Base-by-base conservation (phyloP, 2,797 vertebrate species). In the Megaceryle alcyon region DNA sequence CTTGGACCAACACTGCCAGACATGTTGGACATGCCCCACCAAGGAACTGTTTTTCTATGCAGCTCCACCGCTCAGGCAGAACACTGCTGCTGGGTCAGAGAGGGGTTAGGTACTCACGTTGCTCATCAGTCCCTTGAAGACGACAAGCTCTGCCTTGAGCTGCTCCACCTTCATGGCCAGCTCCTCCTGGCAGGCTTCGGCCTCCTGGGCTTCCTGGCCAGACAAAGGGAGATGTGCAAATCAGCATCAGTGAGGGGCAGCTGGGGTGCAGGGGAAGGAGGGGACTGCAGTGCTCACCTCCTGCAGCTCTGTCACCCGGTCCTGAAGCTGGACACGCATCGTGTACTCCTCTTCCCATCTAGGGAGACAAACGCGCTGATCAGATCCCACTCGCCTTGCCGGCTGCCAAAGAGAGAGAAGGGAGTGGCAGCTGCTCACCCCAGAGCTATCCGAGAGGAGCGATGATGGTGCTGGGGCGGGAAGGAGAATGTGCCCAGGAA, bases 321-420 rank as follows among this genome's bases (percentile, higher is more conserved):
- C 99, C 44, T 99, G 98, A 94, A 99, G 98, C 96, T 99, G 99
- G 82, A 99, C 98, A 88, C 99, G 99, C 94, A 99, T 98, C 0
- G 99, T 98, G 95, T 99, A 99, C 91, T 99, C 99, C 96, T 99
- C 99, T 97, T 99, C 99, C 99, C 99, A 99, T 97, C 99, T 99
- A 94, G 78, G 65, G 91, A 96, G 90, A 95, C 85, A 96, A 77
- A 53, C 1, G 3, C 4, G 9, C 53, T 6, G 75, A 31, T 77
- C 70, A 85, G 65, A 76, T 44, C 92, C 90, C 48, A 51, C 46
- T 1, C 0, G 59, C 68, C 82, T 86, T 2, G 20, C 91, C 72
- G 14, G 82, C 94, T 88, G 85, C 86, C 33, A 25, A 39, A 80
- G 33, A 59, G 57, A 85, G 46, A 60, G 56, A 53, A 80, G 2